A percentile compares a stretch with the other conserved stretches of the same genome.
Evolutionary conservation across 2,888 invertebrate genomes (phyloP).

Genomic region (Junonia oenone): DNA sequence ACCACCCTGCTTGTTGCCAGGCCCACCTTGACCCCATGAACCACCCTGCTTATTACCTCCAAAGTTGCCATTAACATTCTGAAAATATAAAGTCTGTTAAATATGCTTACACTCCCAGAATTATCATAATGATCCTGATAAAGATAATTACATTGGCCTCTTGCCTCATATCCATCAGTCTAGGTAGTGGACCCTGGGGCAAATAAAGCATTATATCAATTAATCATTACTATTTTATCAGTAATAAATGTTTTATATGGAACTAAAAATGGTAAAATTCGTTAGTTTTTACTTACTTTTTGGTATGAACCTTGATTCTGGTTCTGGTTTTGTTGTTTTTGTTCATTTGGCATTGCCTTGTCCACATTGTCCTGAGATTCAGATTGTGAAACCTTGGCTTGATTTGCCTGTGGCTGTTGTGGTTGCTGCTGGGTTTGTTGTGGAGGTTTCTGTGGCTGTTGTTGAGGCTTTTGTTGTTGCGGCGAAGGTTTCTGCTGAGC

Average conservation of each 20-base stretch:
- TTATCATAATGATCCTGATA: background rate
- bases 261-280: background rate
- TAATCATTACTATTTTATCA: background rate
- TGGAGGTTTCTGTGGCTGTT: constrained; percentile 31
- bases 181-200: constrained; percentile 18
- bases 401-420: constrained; percentile 24
- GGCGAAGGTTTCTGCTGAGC: constrained; percentile 29
- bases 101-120: constrained; percentile 4
- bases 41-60: constrained; percentile 55
- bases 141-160: constrained; percentile 21
- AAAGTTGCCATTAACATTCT: constrained; percentile 67
- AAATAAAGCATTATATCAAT: constrained; percentile 3
- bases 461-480: constrained; percentile 27
- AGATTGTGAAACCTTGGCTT: constrained; percentile 15
- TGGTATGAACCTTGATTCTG: constrained; percentile 46
- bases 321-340: constrained; percentile 40
- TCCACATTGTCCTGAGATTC: constrained; percentile 54
- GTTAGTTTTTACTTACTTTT: constrained; percentile 34
- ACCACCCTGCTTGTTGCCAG: constrained; percentile 22
- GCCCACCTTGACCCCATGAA: constrained; percentile 44
- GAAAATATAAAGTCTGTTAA: constrained; percentile 21
- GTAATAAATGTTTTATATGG: background rate
- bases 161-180: constrained; percentile 22
- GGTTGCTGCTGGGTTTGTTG: constrained; percentile 32
- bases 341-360: constrained; percentile 45